A percentile compares a stretch with the other conserved stretches of the same genome.
Evolutionary conservation across 2,797 vertebrate species (phyloP).

Genomic region (Momotus momota): DNA sequence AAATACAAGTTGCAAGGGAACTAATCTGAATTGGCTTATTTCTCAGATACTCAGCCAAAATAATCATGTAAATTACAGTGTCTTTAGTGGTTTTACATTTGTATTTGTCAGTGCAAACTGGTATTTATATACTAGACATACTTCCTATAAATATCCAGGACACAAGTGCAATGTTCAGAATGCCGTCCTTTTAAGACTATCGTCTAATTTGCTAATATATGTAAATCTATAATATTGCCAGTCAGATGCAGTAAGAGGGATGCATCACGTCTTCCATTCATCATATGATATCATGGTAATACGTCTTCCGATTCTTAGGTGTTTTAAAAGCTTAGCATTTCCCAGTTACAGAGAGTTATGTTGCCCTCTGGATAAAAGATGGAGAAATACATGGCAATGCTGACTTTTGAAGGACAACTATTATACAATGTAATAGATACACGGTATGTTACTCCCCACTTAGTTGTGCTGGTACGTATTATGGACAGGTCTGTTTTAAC

Average conservation of each 20-base stretch:
- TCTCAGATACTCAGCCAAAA: neutral
- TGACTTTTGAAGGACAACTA: constrained; percentile 4
- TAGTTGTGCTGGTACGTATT: neutral
- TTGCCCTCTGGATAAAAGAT: constrained; percentile 66
- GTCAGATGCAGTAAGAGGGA: neutral
- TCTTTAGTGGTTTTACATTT: constrained; percentile 1
- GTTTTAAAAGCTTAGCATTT: constrained; percentile 21
- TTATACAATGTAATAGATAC: neutral
- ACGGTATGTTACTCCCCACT: neutral
- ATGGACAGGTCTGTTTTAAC: neutral
- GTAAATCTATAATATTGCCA: neutral
- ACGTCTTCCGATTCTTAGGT: neutral
- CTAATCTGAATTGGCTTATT: neutral
- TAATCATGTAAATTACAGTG: neutral
- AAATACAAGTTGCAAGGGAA: constrained; percentile 11
- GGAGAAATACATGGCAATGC: constrained; percentile 52
- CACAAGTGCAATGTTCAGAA: neutral
- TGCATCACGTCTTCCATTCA: neutral
- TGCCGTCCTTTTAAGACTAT: neutral
- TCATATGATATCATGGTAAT: neutral
- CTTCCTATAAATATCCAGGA: neutral
- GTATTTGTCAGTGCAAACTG: neutral
- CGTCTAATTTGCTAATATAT: neutral
- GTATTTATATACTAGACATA: neutral
- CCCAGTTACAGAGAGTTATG: constrained; percentile 49